Base-by-base conservation (phyloP, 2,888 invertebrate genomes). In the Ophion ventricosus region DNA sequence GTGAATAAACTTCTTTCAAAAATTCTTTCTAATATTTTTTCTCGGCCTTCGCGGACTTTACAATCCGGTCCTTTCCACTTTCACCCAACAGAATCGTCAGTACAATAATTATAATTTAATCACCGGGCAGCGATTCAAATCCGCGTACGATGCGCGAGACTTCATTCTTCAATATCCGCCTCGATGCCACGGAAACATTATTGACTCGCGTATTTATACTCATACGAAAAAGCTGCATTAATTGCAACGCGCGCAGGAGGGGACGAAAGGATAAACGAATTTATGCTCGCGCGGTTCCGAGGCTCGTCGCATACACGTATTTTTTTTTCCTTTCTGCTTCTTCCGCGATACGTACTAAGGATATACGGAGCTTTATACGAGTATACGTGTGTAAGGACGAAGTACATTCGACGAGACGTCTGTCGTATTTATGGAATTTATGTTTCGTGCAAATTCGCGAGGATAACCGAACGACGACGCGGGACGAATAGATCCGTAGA, bases 41-140 rank as follows among this genome's bases (percentile, higher is more conserved):
- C 7, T 35, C 35, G 7, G 7, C 35, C 35, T 8, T 35, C 4
- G 35, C 35, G 8, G 35, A 8, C 7, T 35, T 35, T 7, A 35
- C 29, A 35, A 5, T 35, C 35, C 35, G 1, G 29, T 29, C 29
- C 69, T 56, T 29, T 56, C n/a, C 26, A 14, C 3, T 4, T 54
- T 54, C 54, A 17, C n/a, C 54, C 17, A 10, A 14, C 54, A n/a
- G 61, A 78, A 49, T 59, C 70, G 4, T 54, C 54, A 2, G 14
- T 54, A 4, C 1, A 54, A 75, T 61, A 75, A 75, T 78, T 84
- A 82, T 84, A 84, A 84, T 84, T 82, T 72, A 78, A 82, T 84
- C 84, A 79, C 35, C 8, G 35, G 7, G 35, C 72, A 29, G 72
- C 70, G 79, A 84, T 84, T 84, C 66, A 66, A 84, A 79, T 79